Base-by-base conservation (phyloP, 2,888 invertebrate genomes). In the Trisateles emortualis region DNA sequence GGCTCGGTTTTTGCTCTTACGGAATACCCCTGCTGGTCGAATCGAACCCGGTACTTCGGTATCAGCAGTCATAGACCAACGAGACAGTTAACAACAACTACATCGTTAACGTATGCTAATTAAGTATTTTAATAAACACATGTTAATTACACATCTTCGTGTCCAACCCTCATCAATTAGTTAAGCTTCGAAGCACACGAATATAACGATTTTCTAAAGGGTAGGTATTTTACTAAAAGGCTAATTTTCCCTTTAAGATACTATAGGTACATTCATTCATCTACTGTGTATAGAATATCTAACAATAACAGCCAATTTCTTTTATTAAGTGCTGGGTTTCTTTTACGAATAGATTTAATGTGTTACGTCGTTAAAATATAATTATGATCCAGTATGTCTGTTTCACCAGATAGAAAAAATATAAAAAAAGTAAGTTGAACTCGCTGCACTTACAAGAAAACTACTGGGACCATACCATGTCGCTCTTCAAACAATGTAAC, bases 121-220 rank as follows among this genome's bases (percentile, higher is more conserved):
- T 43, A 55, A 45, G 50, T 58, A 36, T 50, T 29, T 42, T 52
- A 63, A 59, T 64, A 55, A 52, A 59, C 40, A 41, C 35, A 52
- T 48, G 48, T 57, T 68, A 65, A 74, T 74, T 72, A 74, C 62
- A 54, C 57, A 49, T 59, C 52, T 69, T 55, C 52, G 35, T 55
- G 62, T 55, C 46, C 46, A 48, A 75, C 79, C 74, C 76, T 74
- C 69, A 63, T 78, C 68, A 79, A 73, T 74, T 79, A 72, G 64
- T 72, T 36, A 65, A 45, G 74, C 68, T 48, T 52, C 48, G 43
- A 46, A 48, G 54, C 59, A 48, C 67, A 70, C 32, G 65, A 76
- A 73, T 69, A 46, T 64, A 64, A 51, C 50, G 43, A 68, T 67
- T 64, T 64, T 52, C 19, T 56, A 64, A 68, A 59, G 51, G 48